Evolutionary conservation across 64 coral and sea anemone species (phyloP).

Genomic region (Stylophora pistillata): DNA sequence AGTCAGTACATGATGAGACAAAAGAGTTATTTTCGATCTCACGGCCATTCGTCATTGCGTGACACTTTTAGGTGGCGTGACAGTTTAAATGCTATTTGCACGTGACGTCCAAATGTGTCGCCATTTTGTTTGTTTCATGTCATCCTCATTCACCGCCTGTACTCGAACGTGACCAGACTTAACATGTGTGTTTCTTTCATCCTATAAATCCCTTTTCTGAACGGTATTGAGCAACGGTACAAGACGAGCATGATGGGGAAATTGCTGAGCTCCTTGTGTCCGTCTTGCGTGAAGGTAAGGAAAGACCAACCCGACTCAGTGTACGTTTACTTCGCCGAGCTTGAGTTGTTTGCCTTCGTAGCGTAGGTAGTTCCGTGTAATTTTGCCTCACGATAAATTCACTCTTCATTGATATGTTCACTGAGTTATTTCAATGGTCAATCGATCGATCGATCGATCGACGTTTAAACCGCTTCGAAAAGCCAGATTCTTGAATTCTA

Average conservation of each 20-base stretch:
- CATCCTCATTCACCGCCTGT: background rate
- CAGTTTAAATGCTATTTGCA: too few relatives aligned
- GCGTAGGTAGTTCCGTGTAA: too few relatives aligned
- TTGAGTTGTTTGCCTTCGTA: too few relatives aligned
- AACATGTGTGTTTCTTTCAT: background rate
- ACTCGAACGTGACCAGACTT: background rate
- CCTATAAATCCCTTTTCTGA: background rate
- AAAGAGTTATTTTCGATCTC: too few relatives aligned
- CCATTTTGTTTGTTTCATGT: background rate
- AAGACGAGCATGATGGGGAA: background rate
- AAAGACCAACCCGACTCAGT: background rate
- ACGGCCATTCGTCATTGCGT: background rate
- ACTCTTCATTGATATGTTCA: too few relatives aligned
- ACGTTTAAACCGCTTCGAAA: too few relatives aligned
- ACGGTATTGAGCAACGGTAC: background rate
- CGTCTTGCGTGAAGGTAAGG: conserved; percentile 30
- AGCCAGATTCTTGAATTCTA: too few relatives aligned
- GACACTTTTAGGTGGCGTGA: background rate
- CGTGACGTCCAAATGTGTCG: conserved; percentile 2
- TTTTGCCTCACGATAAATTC: too few relatives aligned
- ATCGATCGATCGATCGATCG: too few relatives aligned
- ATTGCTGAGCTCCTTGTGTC: background rate
- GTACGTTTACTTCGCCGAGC: too few relatives aligned
- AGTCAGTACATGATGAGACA: too few relatives aligned
- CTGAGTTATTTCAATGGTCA: too few relatives aligned